Conservation (phyloP, 2,888 invertebrate species). For the Andrena flavipes region DNA sequence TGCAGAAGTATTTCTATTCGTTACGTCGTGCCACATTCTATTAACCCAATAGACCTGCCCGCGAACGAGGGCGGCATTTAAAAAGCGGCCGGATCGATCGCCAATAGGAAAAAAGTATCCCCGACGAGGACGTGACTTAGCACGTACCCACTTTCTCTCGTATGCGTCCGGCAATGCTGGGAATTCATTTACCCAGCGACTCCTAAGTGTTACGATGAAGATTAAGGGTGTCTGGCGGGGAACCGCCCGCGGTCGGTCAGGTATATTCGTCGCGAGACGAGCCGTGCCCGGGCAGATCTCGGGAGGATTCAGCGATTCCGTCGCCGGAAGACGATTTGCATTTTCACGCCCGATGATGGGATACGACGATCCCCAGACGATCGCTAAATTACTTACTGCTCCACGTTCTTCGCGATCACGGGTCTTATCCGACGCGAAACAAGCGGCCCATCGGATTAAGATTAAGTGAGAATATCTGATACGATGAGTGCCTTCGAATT, state of each 20-base stretch:
- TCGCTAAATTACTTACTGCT: slow-evolving; percentile 73
- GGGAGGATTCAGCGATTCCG: slow-evolving; percentile 69
- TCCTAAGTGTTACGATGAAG: slow-evolving; percentile 72
- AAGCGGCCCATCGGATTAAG: slow-evolving; percentile 38
- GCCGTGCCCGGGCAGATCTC: slow-evolving; percentile 62
- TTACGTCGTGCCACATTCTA: slow-evolving; percentile 50
- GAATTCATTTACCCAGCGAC: slow-evolving; percentile 69
- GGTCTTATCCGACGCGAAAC: slow-evolving; percentile 40
- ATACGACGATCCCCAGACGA: slow-evolving; percentile 60
- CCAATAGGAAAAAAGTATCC: slow-evolving; percentile 42
- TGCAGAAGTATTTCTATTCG: slow-evolving; percentile 44
- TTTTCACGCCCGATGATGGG: slow-evolving; percentile 61
- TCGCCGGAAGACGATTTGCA: slow-evolving; percentile 69
- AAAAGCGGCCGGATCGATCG: slow-evolving; percentile 39
- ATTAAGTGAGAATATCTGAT: slow-evolving; percentile 16
- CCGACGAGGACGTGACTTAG: slow-evolving; percentile 65
- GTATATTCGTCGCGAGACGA: slow-evolving; percentile 61
- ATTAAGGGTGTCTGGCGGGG: slow-evolving; percentile 66
- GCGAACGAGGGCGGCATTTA: slow-evolving; percentile 57
- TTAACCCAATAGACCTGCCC: slow-evolving; percentile 39
- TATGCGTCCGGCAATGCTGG: slow-evolving; percentile 58
- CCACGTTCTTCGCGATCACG: slow-evolving; percentile 61
- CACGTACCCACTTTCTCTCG: slow-evolving; percentile 43
- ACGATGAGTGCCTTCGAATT: neutral
- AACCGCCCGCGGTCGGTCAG: slow-evolving; percentile 58